Percentiles rank a stretch among this genome's conserved stretches.
phyloP scores from a whole-genome alignment of 2,888 invertebrate genomes.

The Nesidiocoris tenuis region DNA sequence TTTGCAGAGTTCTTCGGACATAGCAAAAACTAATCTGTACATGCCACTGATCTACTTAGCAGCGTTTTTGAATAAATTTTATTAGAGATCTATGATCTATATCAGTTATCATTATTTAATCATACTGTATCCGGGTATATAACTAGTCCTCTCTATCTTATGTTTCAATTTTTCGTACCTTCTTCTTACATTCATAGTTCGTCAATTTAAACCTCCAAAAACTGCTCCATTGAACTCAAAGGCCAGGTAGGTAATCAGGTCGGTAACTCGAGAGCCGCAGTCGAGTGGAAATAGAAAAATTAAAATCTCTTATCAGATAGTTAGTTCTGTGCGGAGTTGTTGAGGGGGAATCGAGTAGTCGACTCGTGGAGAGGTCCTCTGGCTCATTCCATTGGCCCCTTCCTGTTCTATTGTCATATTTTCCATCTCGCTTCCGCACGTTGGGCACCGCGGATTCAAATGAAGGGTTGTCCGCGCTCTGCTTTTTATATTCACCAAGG shows the following conservation, averaged over 20 bases:
- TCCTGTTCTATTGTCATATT: neutral
- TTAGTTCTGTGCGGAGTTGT: neutral
- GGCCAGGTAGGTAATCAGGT: neutral
- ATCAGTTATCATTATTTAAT: no score
- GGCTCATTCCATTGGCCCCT: neutral
- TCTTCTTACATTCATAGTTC: no score
- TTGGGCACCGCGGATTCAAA: neutral
- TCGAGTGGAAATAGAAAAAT: neutral
- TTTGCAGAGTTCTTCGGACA: no score
- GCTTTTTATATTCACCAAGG: neutral
- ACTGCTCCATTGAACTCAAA: no score
- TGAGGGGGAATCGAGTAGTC: neutral
- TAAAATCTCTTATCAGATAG: neutral
- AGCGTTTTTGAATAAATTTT: no score
- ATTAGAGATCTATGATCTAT: no score
- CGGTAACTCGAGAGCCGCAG: neutral
- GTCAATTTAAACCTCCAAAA: no score
- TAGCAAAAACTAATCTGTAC: no score
- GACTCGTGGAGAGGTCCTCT: neutral
- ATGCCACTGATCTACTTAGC: no score
- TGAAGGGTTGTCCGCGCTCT: neutral
- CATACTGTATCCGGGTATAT: no score
- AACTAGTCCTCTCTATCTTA: no score
- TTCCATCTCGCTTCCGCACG: neutral
- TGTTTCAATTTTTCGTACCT: no score